Base-by-base conservation (phyloP, 2,797 vertebrate species). In the Tokudaia muenninki region DNA sequence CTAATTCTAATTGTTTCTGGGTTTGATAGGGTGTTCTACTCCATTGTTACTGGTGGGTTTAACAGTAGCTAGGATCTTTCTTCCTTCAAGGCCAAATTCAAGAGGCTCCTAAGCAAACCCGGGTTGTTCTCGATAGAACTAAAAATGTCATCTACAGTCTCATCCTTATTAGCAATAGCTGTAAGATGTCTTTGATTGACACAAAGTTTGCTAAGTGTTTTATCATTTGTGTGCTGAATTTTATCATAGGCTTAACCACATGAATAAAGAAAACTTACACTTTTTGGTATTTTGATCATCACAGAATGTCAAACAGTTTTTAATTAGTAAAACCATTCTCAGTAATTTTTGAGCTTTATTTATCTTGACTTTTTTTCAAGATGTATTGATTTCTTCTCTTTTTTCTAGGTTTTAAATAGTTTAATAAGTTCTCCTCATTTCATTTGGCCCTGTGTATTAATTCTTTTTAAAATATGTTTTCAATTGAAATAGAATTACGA, bases 81-180 rank as follows among this genome's bases (percentile, higher is more conserved):
- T 26, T 12, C 14, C 24, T 3, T 6, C 6, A 41, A 13, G 4
- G 80, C 26, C 34, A 61, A 21, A 41, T 22, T 34, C 26, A 8
- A 37, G 86, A 55, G 55, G 13, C 29, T 52, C 3, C 1, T 1
- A 24, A 10, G 16, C 12, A 16, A 26, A 19, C 47, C 8, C 3
- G 0, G 0, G 59, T 0, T 8, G 5, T 16, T 24, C 26, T 34
- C 77, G 34, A 8, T 8, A 44, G 16, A 44, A 21, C 1, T 26
- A 1, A 9, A 26, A 6, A 31, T 1, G 21, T 6, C 22, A 17
- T 26, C 34, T 47, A 19, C 0, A 4, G 3, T 3, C 8, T 11
- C 7, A 7, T 57, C 81, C 34, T 63, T 13, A 44, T 3, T 14
- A 3, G 2, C 1, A 1, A 7, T 2, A 4, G 44, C 11, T 44